Base-by-base conservation (phyloP, 2,113 vertebrate genomes). In the Haemorhous mexicanus region DNA sequence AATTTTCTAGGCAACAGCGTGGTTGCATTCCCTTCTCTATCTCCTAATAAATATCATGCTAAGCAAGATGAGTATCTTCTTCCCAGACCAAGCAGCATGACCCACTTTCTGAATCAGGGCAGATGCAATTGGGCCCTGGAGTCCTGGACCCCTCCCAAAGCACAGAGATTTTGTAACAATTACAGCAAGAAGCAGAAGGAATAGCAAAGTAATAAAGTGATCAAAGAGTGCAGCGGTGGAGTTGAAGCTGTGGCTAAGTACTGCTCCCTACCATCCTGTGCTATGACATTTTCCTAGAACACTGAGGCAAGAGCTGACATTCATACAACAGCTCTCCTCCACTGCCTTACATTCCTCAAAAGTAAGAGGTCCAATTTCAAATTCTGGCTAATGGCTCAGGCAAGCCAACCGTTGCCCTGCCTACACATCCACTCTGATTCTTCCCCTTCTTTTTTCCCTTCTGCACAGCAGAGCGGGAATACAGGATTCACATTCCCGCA, bases 61-160 rank as follows among this genome's bases (percentile, higher is more conserved):
- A 94, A 90, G 91, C 89, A 73, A 97, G 96, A 97, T 97, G 82
- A 88, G 82, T 97, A 97, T 97, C 96, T 96, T 73, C 94, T 95
- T 97, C 97, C 97, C 96, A 97, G 96, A 94, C 96, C 93, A 95
- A 96, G 94, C 91, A 80, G 95, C 97, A 89, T 98, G 97, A 98
- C 98, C 98, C 96, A 98, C 84, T 98, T 98, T 97, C 96, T 97
- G 97, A 98, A 97, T 94, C 97, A 96, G 96, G 95, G 88, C 96
- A 97, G 90, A 95, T 95, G 97, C 96, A 97, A 94, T 56, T 49
- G 91, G 96, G 97, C 96, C 96, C 95, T 96, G 88, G 72, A 74
- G 94, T 87, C 90, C 77, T 94, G 77, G 89, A 94, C 95, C 94
- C 94, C 93, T 97, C 97, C 97, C 97, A 96, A 90, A 79, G 95